These are phyloP conservation scores for Cancer borealis DNA, from an alignment of 2,888 invertebrate species.

Conservation along the genomic window DNA sequence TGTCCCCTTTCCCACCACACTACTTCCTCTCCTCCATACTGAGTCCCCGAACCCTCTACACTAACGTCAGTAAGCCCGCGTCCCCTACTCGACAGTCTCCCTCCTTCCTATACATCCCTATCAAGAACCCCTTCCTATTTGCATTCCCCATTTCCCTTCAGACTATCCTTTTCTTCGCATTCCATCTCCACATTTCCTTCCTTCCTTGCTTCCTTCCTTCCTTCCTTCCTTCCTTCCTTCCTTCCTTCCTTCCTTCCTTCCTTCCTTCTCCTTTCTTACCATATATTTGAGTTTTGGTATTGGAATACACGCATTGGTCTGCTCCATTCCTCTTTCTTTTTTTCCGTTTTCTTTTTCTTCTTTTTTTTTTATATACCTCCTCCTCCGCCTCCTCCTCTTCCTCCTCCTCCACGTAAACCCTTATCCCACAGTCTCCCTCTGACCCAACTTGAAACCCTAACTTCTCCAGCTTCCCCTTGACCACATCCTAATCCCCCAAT, in stretches of 20 bases:
- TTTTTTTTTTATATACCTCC: neutral
- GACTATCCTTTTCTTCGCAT: too few species aligned
- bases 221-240: neutral
- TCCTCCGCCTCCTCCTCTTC: neutral
- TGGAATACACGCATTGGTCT: neutral
- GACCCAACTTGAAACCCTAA: neutral
- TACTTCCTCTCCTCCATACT: neutral
- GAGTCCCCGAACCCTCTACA: neutral
- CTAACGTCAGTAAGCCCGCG: neutral
- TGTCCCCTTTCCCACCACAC: neutral
- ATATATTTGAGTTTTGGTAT: neutral
- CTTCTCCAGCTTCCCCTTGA: neutral
- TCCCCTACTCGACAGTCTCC: neutral
- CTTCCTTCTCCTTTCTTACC: neutral
- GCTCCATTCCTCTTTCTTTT: neutral
- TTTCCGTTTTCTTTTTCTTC: neutral
- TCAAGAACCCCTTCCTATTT: neutral
- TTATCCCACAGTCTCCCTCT: neutral
- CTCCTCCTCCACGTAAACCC: neutral
- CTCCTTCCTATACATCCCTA: neutral
- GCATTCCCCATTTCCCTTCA: neutral
- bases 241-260: constrained; percentile 42
- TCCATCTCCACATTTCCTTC: neutral
- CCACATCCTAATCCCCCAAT: constrained; percentile 37
- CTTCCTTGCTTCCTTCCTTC: neutral